Evolutionary conservation across 2,113 vertebrate species (phyloP), one percentile per base, ranked within the genome.

Genomic region (Motacilla tschutschensis): DNA sequence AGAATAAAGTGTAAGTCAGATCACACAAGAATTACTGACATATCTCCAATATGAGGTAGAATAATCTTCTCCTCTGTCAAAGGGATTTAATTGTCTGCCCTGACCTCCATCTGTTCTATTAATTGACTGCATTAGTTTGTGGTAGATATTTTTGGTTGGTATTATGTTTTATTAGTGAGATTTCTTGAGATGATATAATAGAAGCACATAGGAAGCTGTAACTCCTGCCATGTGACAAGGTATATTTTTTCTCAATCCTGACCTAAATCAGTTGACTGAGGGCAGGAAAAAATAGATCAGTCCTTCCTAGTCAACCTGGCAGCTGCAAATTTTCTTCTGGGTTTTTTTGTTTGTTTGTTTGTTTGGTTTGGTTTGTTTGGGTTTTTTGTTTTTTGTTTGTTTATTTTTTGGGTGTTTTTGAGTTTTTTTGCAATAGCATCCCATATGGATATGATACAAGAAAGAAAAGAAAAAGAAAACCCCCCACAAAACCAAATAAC

Each of bases 81-180:
- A 88, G 57, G 36, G 55, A 91, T 92, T 86, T 92, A 86, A 91
- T 92, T 93, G 66, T 72, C 33, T 93, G 47, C 25, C 43, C 25
- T 88, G 91, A 91, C 85, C 86, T 94, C 77, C 91, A 67, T 92
- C 85, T 93, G 77, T 84, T 91, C 86, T 76, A 28, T 86, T 92
- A 92, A 94, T 83, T 94, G 83, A 85, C 71, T 43, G 71, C 72
- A 82, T 92, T 90, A 84, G n/a, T 70, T 88, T 90, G 44, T 57
- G 29, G 71, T 51, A 79, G 79, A 35, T 93, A 90, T 93, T 92
- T 94, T 84, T 82, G 51, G 75, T 70, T 84, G 17, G 44, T 60
- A 79, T 89, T 87, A 70, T 21, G 17, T 66, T 88, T 94, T 93
- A 87, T 92, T 88, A 87, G 84, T 74, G 69, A 46, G 55, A 66